These are phyloP conservation scores for Xestia c-nigrum DNA, from an alignment of 2,888 invertebrate species.

Conservation along the genomic window DNA sequence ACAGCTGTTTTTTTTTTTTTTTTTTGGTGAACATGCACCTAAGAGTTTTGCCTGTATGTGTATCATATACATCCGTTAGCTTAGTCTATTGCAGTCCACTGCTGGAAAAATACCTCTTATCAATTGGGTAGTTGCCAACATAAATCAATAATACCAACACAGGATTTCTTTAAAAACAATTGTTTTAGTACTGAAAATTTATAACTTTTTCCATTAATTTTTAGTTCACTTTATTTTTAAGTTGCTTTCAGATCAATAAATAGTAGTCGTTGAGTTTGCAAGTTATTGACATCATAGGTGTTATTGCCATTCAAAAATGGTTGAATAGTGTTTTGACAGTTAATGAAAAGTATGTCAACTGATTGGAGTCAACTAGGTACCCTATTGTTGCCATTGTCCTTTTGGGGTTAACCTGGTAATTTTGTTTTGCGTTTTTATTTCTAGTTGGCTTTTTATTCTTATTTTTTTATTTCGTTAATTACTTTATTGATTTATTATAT, in stretches of 20 bases:
- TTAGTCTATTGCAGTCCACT: background rate
- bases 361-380: no score
- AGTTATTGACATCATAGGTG: no score
- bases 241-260: background rate
- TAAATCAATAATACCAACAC: background rate
- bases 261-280: background rate
- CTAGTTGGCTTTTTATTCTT: background rate
- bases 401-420: background rate
- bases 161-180: background rate
- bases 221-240: background rate
- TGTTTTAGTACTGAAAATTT: no score
- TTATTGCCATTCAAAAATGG: no score
- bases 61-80: background rate
- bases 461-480: background rate
- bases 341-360: no score
- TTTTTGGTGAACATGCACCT: no score
- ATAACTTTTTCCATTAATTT: no score
- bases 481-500: background rate
- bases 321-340: no score
- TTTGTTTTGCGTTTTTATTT: slow-evolving; percentile 3
- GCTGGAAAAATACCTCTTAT: no score
- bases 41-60: no score
- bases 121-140: background rate
- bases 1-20: no score
- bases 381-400: background rate